Conservation (phyloP, 2,113 vertebrate genomes). For the Thamnaconus septentrionalis region DNA sequence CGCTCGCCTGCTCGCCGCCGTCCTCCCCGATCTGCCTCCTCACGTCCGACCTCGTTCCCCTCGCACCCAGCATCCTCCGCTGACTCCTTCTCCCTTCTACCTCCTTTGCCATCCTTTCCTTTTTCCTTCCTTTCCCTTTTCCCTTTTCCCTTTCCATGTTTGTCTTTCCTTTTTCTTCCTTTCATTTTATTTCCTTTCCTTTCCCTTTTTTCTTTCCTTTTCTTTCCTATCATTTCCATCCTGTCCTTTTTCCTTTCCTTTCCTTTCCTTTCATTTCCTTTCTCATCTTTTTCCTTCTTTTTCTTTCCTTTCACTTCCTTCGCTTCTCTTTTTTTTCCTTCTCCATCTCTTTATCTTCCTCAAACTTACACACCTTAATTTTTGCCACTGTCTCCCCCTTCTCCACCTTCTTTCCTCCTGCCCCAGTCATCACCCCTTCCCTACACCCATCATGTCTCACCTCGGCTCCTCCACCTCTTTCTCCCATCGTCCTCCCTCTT, state of each 20-base stretch:
- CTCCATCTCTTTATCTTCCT: too few relatives aligned
- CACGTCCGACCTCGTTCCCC: not conserved
- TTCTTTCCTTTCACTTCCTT: not conserved
- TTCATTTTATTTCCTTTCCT: not conserved
- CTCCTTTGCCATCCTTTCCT: slow-evolving; percentile 15
- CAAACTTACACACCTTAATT: too few relatives aligned
- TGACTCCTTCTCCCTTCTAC: not conserved
- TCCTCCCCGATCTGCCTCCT: slow-evolving; percentile 7
- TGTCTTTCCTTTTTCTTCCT: not conserved
- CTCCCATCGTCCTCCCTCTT: not conserved
- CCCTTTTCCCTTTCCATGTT: not conserved
- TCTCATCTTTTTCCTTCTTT: not conserved
- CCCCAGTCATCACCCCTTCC: not conserved
- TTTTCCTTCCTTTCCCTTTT: not conserved
- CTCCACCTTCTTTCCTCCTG: too few relatives aligned
- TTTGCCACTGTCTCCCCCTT: too few relatives aligned
- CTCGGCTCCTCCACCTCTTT: not conserved
- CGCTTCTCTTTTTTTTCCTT: not conserved
- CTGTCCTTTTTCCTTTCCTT: slow-evolving; percentile 16
- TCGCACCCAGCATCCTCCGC: not conserved
- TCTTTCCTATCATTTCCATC: not conserved
- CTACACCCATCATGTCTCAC: not conserved
- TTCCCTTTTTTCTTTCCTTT: not conserved
- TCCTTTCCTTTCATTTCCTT: not conserved
- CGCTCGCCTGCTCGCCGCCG: not conserved